A percentile compares a stretch with the other conserved stretches of the same genome.
Evolutionary conservation across 2,888 invertebrate genomes (phyloP).

Genomic region (Erebia epiphron): DNA sequence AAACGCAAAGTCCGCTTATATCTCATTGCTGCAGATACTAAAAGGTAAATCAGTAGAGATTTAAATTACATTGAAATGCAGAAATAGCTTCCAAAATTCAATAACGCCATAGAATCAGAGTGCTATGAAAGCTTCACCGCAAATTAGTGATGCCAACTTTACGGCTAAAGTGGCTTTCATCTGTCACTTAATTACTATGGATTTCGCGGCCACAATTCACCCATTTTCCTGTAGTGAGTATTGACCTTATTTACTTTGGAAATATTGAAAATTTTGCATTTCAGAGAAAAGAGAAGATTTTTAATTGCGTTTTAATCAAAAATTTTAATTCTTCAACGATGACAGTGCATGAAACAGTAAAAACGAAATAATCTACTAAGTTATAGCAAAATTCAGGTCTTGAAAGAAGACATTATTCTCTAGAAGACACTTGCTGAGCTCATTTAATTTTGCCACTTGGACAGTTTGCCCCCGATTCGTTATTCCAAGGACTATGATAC

Average conservation of each 20-base stretch:
- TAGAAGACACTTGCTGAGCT: neutral
- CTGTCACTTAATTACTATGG: slow-evolving; percentile 26
- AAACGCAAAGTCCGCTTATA: too few relatives aligned
- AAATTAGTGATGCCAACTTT: slow-evolving; percentile 25
- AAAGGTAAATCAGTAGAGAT: neutral
- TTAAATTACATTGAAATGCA: neutral
- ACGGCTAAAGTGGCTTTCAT: slow-evolving; percentile 19
- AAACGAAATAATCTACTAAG: neutral
- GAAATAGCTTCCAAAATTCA: slow-evolving; percentile 1
- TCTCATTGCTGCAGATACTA: neutral
- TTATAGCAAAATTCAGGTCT: neutral
- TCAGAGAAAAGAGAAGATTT: too few relatives aligned
- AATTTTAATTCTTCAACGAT: too few relatives aligned
- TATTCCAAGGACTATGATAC: neutral
- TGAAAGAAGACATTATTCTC: neutral
- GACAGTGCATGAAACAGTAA: too few relatives aligned
- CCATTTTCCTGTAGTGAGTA: slow-evolving; percentile 13
- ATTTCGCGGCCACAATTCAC: slow-evolving; percentile 20
- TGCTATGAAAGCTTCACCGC: slow-evolving; percentile 20
- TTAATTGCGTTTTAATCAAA: too few relatives aligned
- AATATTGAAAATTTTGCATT: neutral
- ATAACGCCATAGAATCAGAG: slow-evolving; percentile 22
- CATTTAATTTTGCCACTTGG: neutral
- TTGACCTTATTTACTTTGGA: slow-evolving; percentile 11
- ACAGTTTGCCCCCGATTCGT: neutral